These are phyloP conservation scores for Tenualosa ilisha DNA, from an alignment of 2,797 vertebrate genomes.

Conservation along the genomic window DNA sequence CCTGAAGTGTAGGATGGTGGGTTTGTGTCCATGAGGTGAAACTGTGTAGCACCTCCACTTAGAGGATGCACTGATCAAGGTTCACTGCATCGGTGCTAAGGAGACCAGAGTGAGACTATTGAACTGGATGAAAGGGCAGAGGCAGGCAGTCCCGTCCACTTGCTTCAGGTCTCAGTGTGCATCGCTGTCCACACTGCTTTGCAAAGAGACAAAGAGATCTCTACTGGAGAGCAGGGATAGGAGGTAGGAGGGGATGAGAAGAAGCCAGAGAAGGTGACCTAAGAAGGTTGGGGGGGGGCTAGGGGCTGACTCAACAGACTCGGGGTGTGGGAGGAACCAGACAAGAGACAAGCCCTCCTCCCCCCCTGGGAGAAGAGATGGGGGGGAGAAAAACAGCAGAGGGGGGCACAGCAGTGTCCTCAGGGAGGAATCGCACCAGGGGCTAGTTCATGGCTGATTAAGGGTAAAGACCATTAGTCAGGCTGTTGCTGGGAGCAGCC, in stretches of 20 bases:
- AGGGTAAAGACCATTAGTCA: not conserved
- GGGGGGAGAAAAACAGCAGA: not conserved
- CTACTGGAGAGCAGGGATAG: not conserved
- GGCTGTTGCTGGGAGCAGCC: not conserved
- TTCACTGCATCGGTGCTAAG: not conserved
- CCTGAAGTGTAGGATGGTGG: not conserved
- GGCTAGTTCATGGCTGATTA: not conserved
- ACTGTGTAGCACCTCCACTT: not conserved
- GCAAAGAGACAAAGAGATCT: not conserved
- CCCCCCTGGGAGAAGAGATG: not conserved
- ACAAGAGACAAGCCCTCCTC: not conserved
- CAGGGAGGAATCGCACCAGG: not conserved
- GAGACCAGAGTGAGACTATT: not conserved
- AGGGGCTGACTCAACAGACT: not conserved
- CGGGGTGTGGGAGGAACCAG: not conserved
- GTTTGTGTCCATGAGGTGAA: not conserved
- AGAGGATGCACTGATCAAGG: not conserved
- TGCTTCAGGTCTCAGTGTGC: not conserved
- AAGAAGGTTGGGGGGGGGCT: not conserved
- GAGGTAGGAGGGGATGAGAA: not conserved
- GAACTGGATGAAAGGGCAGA: not conserved
- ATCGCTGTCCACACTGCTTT: not conserved
- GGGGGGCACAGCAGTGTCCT: not conserved
- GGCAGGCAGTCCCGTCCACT: not conserved
- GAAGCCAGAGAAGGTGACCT: not conserved